phyloP scores from a whole-genome alignment of 2,888 invertebrate species.

The Chirona hameri region DNA sequence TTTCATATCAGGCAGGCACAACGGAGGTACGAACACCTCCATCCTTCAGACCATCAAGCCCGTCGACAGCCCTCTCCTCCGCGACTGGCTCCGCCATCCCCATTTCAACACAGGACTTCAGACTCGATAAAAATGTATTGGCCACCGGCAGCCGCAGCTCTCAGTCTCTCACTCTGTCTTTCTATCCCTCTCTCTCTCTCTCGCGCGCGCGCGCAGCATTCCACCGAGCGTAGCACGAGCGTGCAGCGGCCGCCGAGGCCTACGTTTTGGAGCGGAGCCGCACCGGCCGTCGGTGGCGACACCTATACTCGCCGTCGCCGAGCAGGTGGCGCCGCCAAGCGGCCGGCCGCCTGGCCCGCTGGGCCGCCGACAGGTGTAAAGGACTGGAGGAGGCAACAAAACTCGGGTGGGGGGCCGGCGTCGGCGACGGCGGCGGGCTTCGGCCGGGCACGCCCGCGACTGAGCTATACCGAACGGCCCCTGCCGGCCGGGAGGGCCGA shows the following conservation, averaged over 20 bases:
- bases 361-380: background rate
- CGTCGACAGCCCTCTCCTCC: too few relatives aligned
- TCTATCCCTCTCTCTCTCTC: background rate
- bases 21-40: too few relatives aligned
- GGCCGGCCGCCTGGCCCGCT: background rate
- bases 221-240: background rate
- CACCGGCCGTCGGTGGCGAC: background rate
- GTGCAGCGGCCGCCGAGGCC: background rate
- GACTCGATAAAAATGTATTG: slow-evolving; percentile 12
- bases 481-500: background rate
- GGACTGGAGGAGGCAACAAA: background rate
- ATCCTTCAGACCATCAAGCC: too few relatives aligned
- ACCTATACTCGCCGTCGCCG: background rate
- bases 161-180: background rate
- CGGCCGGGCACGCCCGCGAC: background rate
- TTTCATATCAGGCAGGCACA: too few relatives aligned
- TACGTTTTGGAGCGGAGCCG: background rate
- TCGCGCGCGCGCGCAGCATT: background rate
- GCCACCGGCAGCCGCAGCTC: background rate
- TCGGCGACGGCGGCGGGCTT: slow-evolving; percentile 3
- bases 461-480: background rate
- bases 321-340: background rate
- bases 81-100: too few relatives aligned
- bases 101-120: background rate
- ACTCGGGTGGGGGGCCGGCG: background rate